phyloP scores from a whole-genome alignment of 2,888 invertebrate species.

The Agriopis aurantiaria region DNA sequence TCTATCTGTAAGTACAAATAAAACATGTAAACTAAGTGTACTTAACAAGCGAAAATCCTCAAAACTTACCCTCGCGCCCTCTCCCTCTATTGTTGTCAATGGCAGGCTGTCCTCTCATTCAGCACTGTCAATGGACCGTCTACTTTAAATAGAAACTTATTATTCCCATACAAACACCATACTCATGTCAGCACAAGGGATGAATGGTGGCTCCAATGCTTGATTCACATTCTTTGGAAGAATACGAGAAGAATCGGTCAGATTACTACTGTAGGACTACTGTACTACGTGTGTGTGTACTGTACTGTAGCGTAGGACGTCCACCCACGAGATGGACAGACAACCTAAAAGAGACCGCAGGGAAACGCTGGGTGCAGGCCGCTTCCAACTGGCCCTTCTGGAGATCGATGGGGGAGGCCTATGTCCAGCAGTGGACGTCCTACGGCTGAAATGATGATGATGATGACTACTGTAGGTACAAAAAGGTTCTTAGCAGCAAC shows the following conservation, averaged over 20 bases:
- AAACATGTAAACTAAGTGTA: constrained; percentile 44
- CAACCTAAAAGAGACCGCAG: too few relatives aligned
- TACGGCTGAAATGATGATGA: too few relatives aligned
- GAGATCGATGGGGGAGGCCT: too few relatives aligned
- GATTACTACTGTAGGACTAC: too few relatives aligned
- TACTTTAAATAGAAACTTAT: constrained; percentile 64
- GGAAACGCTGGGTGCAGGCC: too few relatives aligned
- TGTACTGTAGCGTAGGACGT: too few relatives aligned
- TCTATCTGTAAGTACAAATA: constrained; percentile 22
- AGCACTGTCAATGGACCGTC: constrained; percentile 39
- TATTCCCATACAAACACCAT: constrained; percentile 48
- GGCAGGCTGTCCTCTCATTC: constrained; percentile 42
- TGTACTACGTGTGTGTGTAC: too few relatives aligned
- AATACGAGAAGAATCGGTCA: constrained; percentile 21
- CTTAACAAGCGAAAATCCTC: constrained; percentile 43
- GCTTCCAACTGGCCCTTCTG: too few relatives aligned
- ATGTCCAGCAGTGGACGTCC: too few relatives aligned
- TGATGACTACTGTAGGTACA: too few relatives aligned
- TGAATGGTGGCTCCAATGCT: constrained; percentile 26
- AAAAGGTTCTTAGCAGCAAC: too few relatives aligned
- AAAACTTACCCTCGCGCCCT: constrained; percentile 41
- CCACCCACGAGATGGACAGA: too few relatives aligned
- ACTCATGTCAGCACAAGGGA: constrained; percentile 33
- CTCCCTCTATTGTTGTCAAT: constrained; percentile 51
- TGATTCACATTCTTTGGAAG: constrained; percentile 21